phyloP scores from a whole-genome alignment of 2,888 invertebrate species.

The Tupiocoris notatus region DNA sequence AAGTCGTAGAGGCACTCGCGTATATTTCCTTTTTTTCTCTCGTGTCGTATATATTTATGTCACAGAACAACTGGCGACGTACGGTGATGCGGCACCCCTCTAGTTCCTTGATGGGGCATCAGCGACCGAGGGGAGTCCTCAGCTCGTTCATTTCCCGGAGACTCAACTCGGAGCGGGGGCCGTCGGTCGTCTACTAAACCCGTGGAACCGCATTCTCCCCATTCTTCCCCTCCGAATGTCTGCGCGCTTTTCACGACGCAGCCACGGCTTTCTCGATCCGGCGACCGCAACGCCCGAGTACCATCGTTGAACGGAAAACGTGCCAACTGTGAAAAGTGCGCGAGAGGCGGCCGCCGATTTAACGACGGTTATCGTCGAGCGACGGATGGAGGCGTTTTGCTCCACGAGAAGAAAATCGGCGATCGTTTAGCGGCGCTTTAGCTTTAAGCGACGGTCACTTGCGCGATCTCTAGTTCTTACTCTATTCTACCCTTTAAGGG shows the following conservation, averaged over 20 bases:
- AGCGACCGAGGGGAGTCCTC: conserved; percentile 10
- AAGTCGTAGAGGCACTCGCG: conserved; percentile 2
- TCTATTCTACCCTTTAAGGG: too few species aligned
- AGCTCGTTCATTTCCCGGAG: conserved; percentile 18
- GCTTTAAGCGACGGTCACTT: too few species aligned
- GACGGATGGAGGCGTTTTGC: too few species aligned
- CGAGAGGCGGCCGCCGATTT: too few species aligned
- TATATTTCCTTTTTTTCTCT: not conserved
- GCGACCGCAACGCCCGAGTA: not conserved
- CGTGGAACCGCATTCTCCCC: not conserved
- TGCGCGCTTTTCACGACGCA: conserved; percentile 32
- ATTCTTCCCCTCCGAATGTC: not conserved
- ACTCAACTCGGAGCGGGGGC: conserved; percentile 26
- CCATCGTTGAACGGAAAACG: too few species aligned
- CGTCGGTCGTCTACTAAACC: conserved; percentile 34
- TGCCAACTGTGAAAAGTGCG: too few species aligned
- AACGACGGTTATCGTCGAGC: too few species aligned
- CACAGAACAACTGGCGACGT: conserved; percentile 7
- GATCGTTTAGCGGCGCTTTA: too few species aligned
- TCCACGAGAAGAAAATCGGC: too few species aligned
- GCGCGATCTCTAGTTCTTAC: too few species aligned
- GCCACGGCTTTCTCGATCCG: conserved; percentile 21
- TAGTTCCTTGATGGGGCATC: conserved; percentile 14
- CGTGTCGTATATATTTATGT: not conserved
- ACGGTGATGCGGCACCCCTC: conserved; percentile 31